Conservation (phyloP, 1,140 invertebrate species). For the Papilio polytes region DNA sequence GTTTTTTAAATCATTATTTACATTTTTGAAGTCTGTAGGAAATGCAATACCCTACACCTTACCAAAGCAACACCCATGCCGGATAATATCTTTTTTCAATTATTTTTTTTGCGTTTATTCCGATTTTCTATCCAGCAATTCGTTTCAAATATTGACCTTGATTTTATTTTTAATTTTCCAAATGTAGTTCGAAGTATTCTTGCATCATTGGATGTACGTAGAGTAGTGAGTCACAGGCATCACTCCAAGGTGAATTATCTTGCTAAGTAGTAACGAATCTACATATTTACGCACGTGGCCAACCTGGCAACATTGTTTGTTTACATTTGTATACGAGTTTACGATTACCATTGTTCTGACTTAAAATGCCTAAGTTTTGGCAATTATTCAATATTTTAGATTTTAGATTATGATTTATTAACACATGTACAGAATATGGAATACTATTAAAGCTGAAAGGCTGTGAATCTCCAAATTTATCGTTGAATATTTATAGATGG, state of each 20-base stretch:
- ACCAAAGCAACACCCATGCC: no score
- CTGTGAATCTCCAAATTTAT: not conserved
- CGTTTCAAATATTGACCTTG: not conserved
- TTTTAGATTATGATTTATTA: not conserved
- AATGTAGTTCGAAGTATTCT: not conserved
- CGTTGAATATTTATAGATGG: not conserved
- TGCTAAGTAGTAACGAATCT: constrained; percentile 17
- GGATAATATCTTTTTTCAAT: no score
- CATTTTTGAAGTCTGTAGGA: no score
- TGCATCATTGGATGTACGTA: not conserved
- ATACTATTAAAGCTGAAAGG: not conserved
- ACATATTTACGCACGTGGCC: constrained; percentile 23
- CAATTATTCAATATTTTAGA: not conserved
- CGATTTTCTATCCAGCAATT: no score
- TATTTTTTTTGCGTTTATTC: no score
- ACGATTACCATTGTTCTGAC: not conserved
- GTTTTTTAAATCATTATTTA: no score
- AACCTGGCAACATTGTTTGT: constrained; percentile 26
- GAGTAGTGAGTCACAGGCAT: not conserved
- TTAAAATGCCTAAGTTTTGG: not conserved
- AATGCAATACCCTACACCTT: no score
- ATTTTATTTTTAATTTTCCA: not conserved
- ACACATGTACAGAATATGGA: not conserved
- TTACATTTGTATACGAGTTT: constrained; percentile 15
- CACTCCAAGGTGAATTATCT: not conserved